phyloP scores from a whole-genome alignment of 1,140 invertebrate species.

The Drosophila azteca region DNA sequence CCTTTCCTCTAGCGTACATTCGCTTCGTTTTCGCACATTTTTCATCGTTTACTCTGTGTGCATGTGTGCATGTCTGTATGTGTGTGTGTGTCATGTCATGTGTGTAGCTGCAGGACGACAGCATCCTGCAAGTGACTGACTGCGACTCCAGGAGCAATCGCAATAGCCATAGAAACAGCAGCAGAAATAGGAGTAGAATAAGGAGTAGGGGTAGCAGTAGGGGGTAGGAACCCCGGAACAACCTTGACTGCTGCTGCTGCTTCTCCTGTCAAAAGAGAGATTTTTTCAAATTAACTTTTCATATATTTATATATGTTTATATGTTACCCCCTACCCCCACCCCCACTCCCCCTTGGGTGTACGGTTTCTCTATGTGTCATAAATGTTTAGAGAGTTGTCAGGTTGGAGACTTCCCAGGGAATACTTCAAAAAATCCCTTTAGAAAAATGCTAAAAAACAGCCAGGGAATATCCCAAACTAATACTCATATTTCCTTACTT shows the following conservation, averaged over 20 bases:
- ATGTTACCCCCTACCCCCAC: too few relatives aligned
- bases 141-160: constrained; percentile 57
- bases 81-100: constrained; percentile 19
- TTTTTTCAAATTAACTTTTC: constrained; percentile 83
- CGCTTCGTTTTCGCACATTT: constrained; percentile 54
- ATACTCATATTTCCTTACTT: constrained; percentile 55
- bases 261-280: constrained; percentile 77
- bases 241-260: constrained; percentile 33
- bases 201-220: constrained; percentile 7
- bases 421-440: too few relatives aligned
- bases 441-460: too few relatives aligned
- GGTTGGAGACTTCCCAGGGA: too few relatives aligned
- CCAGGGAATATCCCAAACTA: constrained; percentile 16
- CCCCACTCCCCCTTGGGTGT: constrained; percentile 15
- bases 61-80: constrained; percentile 14
- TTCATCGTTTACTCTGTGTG: constrained; percentile 70
- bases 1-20: constrained; percentile 21
- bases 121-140: constrained; percentile 75
- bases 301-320: constrained; percentile 81
- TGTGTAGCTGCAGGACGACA: constrained; percentile 62
- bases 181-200: not conserved
- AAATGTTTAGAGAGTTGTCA: constrained; percentile 45
- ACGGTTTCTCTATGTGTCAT: constrained; percentile 66
- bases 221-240: not conserved
- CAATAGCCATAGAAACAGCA: constrained; percentile 6